phyloP scores from a whole-genome alignment of 2,888 invertebrate species.

The Melieria picta region DNA sequence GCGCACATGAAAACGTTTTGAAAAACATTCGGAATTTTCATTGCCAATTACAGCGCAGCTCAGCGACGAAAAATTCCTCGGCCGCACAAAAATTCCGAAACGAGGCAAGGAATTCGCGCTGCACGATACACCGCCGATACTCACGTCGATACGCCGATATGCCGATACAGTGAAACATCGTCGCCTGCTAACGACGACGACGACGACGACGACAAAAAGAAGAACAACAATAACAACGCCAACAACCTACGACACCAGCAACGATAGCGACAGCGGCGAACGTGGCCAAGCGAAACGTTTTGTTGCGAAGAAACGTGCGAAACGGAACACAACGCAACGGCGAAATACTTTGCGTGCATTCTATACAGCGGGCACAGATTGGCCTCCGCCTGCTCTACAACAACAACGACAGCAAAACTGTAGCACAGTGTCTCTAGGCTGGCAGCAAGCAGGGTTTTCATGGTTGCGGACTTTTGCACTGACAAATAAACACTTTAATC shows the following conservation, averaged over 20 bases:
- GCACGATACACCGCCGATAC: conserved; percentile 27
- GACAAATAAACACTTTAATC: too few relatives aligned
- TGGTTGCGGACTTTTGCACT: too few relatives aligned
- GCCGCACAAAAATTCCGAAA: conserved; percentile 45
- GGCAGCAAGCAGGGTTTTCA: too few relatives aligned
- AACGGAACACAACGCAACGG: not conserved
- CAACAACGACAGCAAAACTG: too few relatives aligned
- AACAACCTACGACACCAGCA: conserved; percentile 1
- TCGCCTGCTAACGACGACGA: conserved; percentile 16
- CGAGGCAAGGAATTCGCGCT: conserved; percentile 44
- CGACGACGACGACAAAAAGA: not conserved
- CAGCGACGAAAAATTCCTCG: conserved; percentile 41
- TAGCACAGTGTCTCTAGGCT: too few relatives aligned
- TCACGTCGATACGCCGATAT: too few relatives aligned
- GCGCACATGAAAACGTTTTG: not conserved
- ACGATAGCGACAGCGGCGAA: conserved; percentile 1
- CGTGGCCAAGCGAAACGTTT: not conserved
- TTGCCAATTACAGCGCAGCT: conserved; percentile 39
- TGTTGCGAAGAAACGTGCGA: not conserved
- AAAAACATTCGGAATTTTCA: conserved; percentile 42
- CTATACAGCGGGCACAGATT: not conserved
- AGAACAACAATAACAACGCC: conserved; percentile 14
- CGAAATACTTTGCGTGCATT: not conserved
- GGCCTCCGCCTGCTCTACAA: too few relatives aligned
- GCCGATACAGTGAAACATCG: conserved; percentile 50